These are phyloP conservation scores for Heterochromis multidens DNA, from an alignment of 2,113 vertebrate species.

Conservation along the genomic window DNA sequence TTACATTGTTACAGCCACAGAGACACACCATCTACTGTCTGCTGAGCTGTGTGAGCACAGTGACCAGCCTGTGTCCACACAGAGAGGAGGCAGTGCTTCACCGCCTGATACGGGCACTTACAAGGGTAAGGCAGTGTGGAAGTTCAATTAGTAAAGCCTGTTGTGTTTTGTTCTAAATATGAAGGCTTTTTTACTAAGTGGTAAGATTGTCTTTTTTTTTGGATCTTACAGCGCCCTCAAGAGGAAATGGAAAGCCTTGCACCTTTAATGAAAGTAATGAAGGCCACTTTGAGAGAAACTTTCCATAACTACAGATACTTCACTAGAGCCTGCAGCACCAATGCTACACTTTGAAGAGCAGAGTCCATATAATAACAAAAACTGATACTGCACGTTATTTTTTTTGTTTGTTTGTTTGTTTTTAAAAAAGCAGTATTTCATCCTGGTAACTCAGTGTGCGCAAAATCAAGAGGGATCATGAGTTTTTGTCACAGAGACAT, in stretches of 20 bases:
- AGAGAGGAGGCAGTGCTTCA: slow-evolving; percentile 72
- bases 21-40: slow-evolving; percentile 75
- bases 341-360: slow-evolving; percentile 22
- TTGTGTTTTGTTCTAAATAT: neutral
- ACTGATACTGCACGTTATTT: neutral
- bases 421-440: no score
- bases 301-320: slow-evolving; percentile 15
- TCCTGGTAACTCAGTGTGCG: no score
- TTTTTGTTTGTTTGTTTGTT: rapidly evolving
- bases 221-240: slow-evolving; percentile 44
- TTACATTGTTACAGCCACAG: slow-evolving; percentile 62
- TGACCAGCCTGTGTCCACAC: slow-evolving; percentile 71
- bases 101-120: slow-evolving; percentile 71
- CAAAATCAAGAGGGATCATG: no score
- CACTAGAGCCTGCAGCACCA: slow-evolving; percentile 23
- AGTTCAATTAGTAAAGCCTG: neutral
- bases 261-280: slow-evolving; percentile 61
- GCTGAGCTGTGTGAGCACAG: slow-evolving; percentile 73
- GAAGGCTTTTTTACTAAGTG: neutral
- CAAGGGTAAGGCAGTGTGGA: slow-evolving; percentile 58
- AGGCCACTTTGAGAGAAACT: slow-evolving; percentile 52
- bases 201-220: neutral
- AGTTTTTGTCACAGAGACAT: neutral
- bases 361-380: neutral
- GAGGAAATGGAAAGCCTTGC: slow-evolving; percentile 51